Evolutionary conservation across 1,140 invertebrate genomes (phyloP).

Genomic region (Atta colombica): DNA sequence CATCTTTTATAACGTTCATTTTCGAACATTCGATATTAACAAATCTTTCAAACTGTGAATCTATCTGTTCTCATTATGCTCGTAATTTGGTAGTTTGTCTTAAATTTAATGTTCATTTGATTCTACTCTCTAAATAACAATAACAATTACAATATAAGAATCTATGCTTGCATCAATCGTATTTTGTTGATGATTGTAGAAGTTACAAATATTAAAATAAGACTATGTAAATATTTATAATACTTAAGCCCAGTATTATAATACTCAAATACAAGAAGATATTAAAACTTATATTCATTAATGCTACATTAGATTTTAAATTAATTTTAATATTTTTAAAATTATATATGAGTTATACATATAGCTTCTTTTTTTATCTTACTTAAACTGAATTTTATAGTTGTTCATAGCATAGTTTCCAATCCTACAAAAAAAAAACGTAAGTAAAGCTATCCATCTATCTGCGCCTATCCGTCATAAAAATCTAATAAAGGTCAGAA

Average conservation of each 20-base stretch:
- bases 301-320: neutral
- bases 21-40: neutral
- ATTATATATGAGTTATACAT: neutral
- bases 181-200: neutral
- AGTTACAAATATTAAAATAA: neutral
- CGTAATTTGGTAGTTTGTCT: conserved; percentile 55
- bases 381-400: neutral
- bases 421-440: neutral
- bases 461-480: neutral
- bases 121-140: conserved; percentile 38
- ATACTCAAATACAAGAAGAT: neutral
- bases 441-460: neutral
- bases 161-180: neutral
- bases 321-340: neutral
- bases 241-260: neutral
- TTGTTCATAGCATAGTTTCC: neutral
- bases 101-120: conserved; percentile 55
- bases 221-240: neutral
- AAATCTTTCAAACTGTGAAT: neutral
- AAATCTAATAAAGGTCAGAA: conserved; percentile 20
- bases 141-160: conserved; percentile 46
- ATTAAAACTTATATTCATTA: neutral
- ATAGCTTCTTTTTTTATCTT: neutral
- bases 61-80: conserved; percentile 4
- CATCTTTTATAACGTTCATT: neutral